phyloP scores from a whole-genome alignment of 1,140 invertebrate genomes.

The Lepidurus arcticus region DNA sequence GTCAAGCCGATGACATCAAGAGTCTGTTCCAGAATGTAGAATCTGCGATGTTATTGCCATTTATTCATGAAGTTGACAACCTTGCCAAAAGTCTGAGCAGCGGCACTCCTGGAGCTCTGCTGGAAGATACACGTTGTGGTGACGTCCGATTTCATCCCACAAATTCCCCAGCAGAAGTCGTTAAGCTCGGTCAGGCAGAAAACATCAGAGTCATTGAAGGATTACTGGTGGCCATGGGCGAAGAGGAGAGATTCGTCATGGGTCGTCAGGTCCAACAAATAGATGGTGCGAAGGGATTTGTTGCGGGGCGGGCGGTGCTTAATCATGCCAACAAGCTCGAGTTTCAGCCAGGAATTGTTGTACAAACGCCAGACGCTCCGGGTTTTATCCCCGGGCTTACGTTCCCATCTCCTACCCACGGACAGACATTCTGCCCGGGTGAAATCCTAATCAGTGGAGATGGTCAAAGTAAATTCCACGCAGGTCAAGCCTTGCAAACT shows the following conservation, averaged over 20 bases:
- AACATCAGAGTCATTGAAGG: slow-evolving; percentile 16
- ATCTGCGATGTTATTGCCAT: slow-evolving; percentile 51
- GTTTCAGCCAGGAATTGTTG: slow-evolving; percentile 66
- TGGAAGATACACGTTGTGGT: slow-evolving; percentile 44
- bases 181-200: background rate
- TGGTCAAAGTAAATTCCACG: slow-evolving; percentile 29
- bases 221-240: slow-evolving; percentile 26
- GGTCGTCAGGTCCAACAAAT: slow-evolving; percentile 37
- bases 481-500: slow-evolving; percentile 38
- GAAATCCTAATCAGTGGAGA: slow-evolving; percentile 38
- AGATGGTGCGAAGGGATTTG: slow-evolving; percentile 46
- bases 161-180: background rate
- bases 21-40: slow-evolving; percentile 49
- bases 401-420: background rate
- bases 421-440: slow-evolving; percentile 42
- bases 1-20: slow-evolving; percentile 50
- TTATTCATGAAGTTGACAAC: slow-evolving; percentile 56
- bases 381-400: slow-evolving; percentile 59
- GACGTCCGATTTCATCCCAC: slow-evolving; percentile 25
- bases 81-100: slow-evolving; percentile 55
- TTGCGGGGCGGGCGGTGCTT: slow-evolving; percentile 64
- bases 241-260: slow-evolving; percentile 36
- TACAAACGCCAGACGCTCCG: slow-evolving; percentile 59
- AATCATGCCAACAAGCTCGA: slow-evolving; percentile 54
- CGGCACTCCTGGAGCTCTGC: slow-evolving; percentile 24